Base-by-base conservation (phyloP, 2,113 vertebrate species). In the Nesoenas mayeri region DNA sequence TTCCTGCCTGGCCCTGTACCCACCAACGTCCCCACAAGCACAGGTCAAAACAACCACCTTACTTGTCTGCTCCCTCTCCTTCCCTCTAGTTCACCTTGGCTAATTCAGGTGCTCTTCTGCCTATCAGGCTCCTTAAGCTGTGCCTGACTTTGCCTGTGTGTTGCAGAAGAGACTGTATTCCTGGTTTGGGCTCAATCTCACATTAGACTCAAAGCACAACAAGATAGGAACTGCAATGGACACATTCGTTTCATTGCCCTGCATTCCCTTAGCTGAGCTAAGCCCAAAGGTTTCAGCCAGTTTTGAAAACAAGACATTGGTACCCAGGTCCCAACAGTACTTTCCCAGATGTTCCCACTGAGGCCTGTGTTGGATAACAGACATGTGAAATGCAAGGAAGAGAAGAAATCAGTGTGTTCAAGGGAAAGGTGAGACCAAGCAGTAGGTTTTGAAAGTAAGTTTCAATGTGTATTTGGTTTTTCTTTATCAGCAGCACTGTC, bases 11-110 rank as follows among this genome's bases (percentile, higher is more conserved):
- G 60, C n/a, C 47, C 51, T 86, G 34, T 44, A 73, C 14, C 26
- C 64, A 73, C 47, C 3, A 17, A 42, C 0, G 0, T 19, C 15
- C 36, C 54, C 0, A 0, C 8, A 22, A 73, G 56, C 12, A 73
- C 9, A 70, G n/a, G 12, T 36, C 47, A 83, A 81, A 57, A 13
- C 28, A 54, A n/a, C 8, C 22, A 42, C 29, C 53, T 5, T 4
- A 42, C 21, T 10, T 9, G 19, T 15, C 38, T 25, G 18, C 32
- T 44, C 34, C 38, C 38, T 8, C 56, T 67, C 15, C 13, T 84
- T 10, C 48, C 22, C 20, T 65, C 18, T 5, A 71, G 38, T 4
- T 89, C 54, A 44, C 5, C 32, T 47, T 20, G 32, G 20, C 44
- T 79, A 89, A 64, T 32, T 67, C 58, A 67, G 44, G n/a, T 40